These are phyloP conservation scores for Eulithis testata DNA, from an alignment of 2,888 invertebrate genomes.

Conservation along the genomic window DNA sequence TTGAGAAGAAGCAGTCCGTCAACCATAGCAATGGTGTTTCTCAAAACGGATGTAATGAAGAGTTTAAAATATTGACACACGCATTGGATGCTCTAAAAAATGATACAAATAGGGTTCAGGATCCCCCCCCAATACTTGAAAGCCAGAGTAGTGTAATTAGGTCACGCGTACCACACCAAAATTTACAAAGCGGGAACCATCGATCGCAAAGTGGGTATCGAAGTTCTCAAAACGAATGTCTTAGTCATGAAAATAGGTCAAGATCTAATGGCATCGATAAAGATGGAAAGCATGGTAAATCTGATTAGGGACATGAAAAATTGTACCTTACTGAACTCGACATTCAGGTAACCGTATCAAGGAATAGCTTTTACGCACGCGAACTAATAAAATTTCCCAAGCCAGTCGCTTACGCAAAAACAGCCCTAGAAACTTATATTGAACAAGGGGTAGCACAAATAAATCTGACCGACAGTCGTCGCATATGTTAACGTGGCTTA, in stretches of 20 bases:
- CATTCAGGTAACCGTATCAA: conserved; percentile 27
- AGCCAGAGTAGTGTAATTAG: neutral
- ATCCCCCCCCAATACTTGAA: neutral
- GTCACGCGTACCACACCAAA: conserved; percentile 2
- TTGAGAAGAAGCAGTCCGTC: conserved; percentile 6
- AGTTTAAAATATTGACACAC: conserved; percentile 3
- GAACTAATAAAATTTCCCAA: conserved; percentile 20
- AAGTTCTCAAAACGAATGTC: conserved; percentile 4
- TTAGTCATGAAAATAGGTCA: conserved; percentile 4
- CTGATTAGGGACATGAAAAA: conserved; percentile 34
- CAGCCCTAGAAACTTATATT: neutral
- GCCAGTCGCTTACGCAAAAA: conserved; percentile 14
- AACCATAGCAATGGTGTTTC: conserved; percentile 6
- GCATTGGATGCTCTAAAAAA: conserved; percentile 4
- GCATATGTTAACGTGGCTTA: too few species aligned
- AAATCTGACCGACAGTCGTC: too few species aligned
- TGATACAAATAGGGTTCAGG: neutral
- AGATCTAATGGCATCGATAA: neutral
- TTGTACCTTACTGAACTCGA: conserved; percentile 35
- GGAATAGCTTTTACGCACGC: conserved; percentile 36
- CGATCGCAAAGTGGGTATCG: neutral
- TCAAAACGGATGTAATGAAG: conserved; percentile 2
- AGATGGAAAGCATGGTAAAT: conserved; percentile 25
- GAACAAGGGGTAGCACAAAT: too few species aligned
- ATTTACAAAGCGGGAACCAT: conserved; percentile 2